These are phyloP conservation scores for Octodonta nipae DNA, from an alignment of 2,888 invertebrate genomes.

Conservation along the genomic window DNA sequence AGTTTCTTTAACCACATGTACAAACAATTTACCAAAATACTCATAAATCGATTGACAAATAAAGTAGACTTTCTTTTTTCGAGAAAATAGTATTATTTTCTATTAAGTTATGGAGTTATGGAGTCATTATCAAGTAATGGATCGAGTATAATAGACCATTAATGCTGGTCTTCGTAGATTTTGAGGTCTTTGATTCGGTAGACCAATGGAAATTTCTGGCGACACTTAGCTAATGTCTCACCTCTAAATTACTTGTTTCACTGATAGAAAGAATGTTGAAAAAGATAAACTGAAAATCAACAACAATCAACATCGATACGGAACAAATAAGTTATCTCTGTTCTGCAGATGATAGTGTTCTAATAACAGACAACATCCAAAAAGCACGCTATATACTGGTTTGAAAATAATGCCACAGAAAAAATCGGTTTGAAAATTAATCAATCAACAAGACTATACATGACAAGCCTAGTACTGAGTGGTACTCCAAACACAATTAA, in stretches of 20 bases:
- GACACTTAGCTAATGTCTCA: not conserved
- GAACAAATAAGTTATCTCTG: slow-evolving; percentile 1
- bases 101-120: not conserved
- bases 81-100: not conserved
- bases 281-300: not conserved
- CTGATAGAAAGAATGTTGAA: not conserved
- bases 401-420: no score
- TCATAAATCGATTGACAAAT: not conserved
- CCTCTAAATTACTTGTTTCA: not conserved
- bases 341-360: slow-evolving; percentile 1
- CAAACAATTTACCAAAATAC: not conserved
- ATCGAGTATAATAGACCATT: no score
- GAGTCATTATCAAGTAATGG: not conserved
- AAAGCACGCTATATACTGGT: not conserved
- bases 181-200: slow-evolving; percentile 1
- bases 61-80: slow-evolving; percentile 1
- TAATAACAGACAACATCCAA: slow-evolving; percentile 1
- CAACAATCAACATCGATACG: not conserved
- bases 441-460: no score
- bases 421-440: slow-evolving; percentile 1
- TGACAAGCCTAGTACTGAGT: not conserved
- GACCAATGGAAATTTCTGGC: no score
- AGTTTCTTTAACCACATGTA: no score
- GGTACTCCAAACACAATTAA: slow-evolving; percentile 1
- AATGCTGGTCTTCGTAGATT: not conserved